Evolutionary conservation across 2,113 vertebrate genomes (phyloP).

Genomic region (Myrmophylax atrothorax): DNA sequence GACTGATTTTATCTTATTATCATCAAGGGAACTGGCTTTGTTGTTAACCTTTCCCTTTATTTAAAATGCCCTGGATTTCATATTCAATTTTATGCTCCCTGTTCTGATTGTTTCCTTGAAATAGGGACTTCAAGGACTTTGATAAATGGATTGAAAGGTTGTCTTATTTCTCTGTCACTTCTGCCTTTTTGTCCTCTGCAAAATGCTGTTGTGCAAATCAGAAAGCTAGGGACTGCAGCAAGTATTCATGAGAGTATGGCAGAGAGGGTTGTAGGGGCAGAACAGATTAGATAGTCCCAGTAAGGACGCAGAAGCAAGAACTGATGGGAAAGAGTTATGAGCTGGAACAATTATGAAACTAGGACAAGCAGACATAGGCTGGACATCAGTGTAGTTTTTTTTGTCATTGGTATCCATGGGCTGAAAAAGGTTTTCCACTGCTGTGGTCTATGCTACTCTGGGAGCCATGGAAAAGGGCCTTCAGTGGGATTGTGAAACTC

Average conservation of each 20-base stretch:
- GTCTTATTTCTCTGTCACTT: constrained; percentile 45
- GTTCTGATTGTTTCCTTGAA: constrained; percentile 63
- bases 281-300: neutral
- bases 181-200: neutral
- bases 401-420: neutral
- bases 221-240: constrained; percentile 1
- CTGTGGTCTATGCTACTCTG: neutral
- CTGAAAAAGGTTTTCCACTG: neutral
- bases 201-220: constrained; percentile 36
- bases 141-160: constrained; percentile 66
- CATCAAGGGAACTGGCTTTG: neutral
- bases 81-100: constrained; percentile 30
- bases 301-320: neutral
- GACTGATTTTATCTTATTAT: constrained; percentile 22
- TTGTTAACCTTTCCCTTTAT: constrained; percentile 55
- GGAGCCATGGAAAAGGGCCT: neutral
- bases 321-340: neutral
- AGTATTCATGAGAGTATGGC: constrained; percentile 18
- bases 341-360: neutral
- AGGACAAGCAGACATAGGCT: neutral
- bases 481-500: neutral
- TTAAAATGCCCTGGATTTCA: constrained; percentile 49
- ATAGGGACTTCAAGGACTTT: constrained; percentile 53
- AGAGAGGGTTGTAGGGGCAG: neutral
- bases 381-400: neutral